Base-by-base conservation (phyloP, 2,888 invertebrate species). In the Seladonia tumulorum region DNA sequence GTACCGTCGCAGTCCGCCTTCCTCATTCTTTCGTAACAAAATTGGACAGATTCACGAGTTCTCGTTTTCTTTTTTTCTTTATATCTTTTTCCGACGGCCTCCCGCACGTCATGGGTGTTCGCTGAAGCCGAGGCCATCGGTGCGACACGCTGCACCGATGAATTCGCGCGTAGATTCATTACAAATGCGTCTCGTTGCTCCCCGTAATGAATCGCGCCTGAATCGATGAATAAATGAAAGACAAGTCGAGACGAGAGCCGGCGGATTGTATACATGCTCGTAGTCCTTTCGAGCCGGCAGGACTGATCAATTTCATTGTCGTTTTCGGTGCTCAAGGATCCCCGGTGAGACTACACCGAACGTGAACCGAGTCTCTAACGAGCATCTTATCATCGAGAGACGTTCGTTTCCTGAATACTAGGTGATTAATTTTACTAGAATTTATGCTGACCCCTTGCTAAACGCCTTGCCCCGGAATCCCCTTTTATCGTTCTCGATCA, bases 181-280 rank as follows among this genome's bases (percentile, higher is more conserved):
- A 18, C 1, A 45, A 3, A 86, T 86, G 79, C 85, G 14, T 29
- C 10, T 16, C 82, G 66, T 49, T n/a, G 76, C 78, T 70, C 22
- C 25, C 39, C 68, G 68, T 45, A 73, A 85, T 79, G 78, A 79
- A 29, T 25, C 60, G 63, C 45, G 25, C 14, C 29, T 76, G 85
- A 72, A 79, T 86, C 77, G 77, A 86, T 86, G 85, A 86, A 86
- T 85, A 81, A 72, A 81, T 79, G n/a, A 76, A 80, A 76, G 49
- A 57, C 60, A 76, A 76, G 76, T 42, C 22, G 53, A 53, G 42
- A 8, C 42, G 42, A 42, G 53, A 53, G 49, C 18, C 2, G 7
- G 1, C 49, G 49, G 22, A 53, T 22, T 42, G 8, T 42, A 42
- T n/a, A 10, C 22, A 66, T 42, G 35, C 4, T 42, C 18, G 74